Percentiles rank a stretch among this genome's conserved stretches.
These are phyloP conservation scores for Scaptomyza pallida DNA, from an alignment of 1,140 invertebrate species.

Conservation along the genomic window DNA sequence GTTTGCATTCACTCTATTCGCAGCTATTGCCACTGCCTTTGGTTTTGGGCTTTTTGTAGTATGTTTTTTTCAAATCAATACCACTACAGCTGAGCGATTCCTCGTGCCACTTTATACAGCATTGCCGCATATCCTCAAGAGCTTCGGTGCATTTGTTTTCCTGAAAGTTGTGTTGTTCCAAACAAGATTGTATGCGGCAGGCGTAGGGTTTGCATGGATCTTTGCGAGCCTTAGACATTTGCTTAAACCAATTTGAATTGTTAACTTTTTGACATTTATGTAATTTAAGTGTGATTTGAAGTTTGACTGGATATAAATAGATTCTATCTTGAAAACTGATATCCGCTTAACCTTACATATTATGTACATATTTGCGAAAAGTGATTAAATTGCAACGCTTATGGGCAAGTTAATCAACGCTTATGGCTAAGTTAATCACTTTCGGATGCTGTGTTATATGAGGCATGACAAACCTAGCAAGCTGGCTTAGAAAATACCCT, in stretches of 20 bases:
- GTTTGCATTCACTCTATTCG: too few relatives aligned
- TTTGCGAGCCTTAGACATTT: conserved; percentile 76
- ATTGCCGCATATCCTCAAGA: conserved; percentile 87
- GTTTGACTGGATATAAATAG: too few relatives aligned
- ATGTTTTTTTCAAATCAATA: conserved; percentile 86
- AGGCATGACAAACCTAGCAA: too few relatives aligned
- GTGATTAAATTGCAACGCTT: too few relatives aligned
- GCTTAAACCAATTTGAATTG: not conserved
- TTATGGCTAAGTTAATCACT: too few relatives aligned
- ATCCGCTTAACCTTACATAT: too few relatives aligned
- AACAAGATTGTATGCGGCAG: conserved; percentile 90
- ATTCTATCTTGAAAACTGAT: too few relatives aligned
- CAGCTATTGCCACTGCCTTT: not conserved
- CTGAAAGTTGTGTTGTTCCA: conserved; percentile 89
- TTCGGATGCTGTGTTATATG: too few relatives aligned
- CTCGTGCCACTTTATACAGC: conserved; percentile 87
- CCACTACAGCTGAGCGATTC: conserved; percentile 88
- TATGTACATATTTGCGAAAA: too few relatives aligned
- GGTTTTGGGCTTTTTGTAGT: conserved; percentile 52
- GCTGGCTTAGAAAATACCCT: too few relatives aligned
- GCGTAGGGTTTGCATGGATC: conserved; percentile 91
- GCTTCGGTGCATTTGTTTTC: conserved; percentile 86
- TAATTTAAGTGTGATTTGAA: conserved; percentile 5
- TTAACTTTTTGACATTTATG: not conserved
- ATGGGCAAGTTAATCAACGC: too few relatives aligned